These are phyloP conservation scores for Thymelicus acteon DNA, from an alignment of 2,888 invertebrate genomes.

Conservation along the genomic window DNA sequence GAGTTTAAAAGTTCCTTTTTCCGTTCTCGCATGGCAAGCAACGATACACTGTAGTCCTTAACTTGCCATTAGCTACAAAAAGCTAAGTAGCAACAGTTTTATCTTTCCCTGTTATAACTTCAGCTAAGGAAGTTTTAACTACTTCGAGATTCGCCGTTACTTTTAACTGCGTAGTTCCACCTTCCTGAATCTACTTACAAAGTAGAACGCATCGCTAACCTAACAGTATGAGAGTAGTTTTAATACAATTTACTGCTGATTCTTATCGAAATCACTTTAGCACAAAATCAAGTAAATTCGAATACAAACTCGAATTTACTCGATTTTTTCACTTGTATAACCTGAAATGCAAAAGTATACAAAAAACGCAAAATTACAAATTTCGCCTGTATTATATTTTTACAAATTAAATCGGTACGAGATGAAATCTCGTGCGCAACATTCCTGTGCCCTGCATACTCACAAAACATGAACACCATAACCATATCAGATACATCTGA, in stretches of 20 bases:
- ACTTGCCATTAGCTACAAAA: background rate
- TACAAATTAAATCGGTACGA: too few species aligned
- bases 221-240: background rate
- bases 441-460: too few species aligned
- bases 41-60: background rate
- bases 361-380: too few species aligned
- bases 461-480: too few species aligned
- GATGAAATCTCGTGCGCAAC: too few species aligned
- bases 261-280: too few species aligned
- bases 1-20: background rate
- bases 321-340: too few species aligned
- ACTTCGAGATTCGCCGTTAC: conserved; percentile 20
- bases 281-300: too few species aligned
- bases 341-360: too few species aligned
- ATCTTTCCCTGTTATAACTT: conserved; percentile 12
- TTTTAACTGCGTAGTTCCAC: conserved; percentile 14
- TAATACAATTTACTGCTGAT: background rate
- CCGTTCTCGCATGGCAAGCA: background rate
- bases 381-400: too few species aligned
- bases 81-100: conserved; percentile 6
- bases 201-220: conserved; percentile 2
- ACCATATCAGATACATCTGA: too few species aligned
- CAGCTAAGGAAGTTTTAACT: conserved; percentile 5
- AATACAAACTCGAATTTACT: too few species aligned
- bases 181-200: conserved; percentile 14